A percentile compares a stretch with the other conserved stretches of the same genome.
Conservation (phyloP, 1,140 invertebrate genomes). For the Lineus longissimus region DNA sequence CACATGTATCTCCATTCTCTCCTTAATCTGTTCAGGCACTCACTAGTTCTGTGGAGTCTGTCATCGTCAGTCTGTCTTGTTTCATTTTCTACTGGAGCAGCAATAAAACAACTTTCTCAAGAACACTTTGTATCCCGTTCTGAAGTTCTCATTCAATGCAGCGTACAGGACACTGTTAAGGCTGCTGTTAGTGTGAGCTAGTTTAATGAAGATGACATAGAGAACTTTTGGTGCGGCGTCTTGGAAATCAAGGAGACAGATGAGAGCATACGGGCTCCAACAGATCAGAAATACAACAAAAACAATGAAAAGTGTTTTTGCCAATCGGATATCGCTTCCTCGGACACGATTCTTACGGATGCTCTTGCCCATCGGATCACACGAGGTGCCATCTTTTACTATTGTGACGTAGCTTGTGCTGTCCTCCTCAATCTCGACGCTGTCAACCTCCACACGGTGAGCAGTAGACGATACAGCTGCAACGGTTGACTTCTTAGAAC, state of each 20-base stretch:
- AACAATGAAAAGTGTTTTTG: slow-evolving; percentile 24
- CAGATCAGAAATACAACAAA: slow-evolving; percentile 26
- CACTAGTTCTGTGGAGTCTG: no score
- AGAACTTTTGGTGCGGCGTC: slow-evolving; percentile 13
- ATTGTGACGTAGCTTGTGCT: not conserved
- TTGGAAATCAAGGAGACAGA: slow-evolving; percentile 11
- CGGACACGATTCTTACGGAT: not conserved
- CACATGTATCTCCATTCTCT: no score
- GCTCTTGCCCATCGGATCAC: not conserved
- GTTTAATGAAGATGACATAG: slow-evolving; percentile 24
- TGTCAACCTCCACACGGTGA: not conserved
- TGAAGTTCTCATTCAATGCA: slow-evolving; percentile 25
- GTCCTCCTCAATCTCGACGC: not conserved
- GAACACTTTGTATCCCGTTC: slow-evolving; percentile 11
- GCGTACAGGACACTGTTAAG: slow-evolving; percentile 32
- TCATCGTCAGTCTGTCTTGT: no score
- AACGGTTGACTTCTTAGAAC: not conserved
- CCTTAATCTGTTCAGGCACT: no score
- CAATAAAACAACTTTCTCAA: not conserved
- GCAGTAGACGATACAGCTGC: not conserved
- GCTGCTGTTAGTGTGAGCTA: slow-evolving; percentile 31
- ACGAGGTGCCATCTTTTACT: not conserved
- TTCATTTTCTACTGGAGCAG: no score
- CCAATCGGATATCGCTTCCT: slow-evolving; percentile 18
- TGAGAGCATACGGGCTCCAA: slow-evolving; percentile 22